Evolutionary conservation across 2,113 vertebrate species (phyloP).

Genomic region (Ctenomys sociabilis): DNA sequence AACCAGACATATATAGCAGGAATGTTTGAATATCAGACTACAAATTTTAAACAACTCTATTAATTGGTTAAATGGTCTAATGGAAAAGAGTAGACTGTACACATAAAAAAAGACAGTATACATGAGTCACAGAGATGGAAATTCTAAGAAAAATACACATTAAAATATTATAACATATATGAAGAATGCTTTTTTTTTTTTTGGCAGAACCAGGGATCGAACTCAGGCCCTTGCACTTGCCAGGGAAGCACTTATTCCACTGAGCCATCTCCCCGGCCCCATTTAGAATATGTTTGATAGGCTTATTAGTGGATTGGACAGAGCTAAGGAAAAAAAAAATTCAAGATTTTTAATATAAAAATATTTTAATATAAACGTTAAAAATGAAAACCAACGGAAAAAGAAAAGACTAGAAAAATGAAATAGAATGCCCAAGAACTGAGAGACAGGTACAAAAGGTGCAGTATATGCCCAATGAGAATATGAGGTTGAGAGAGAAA

Average conservation of each 20-base stretch:
- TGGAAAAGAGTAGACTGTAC: background rate
- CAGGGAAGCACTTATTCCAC: too few species aligned
- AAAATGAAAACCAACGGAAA: too few species aligned
- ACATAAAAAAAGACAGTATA: background rate
- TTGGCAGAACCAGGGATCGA: too few species aligned
- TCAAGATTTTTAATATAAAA: background rate
- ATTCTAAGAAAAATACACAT: background rate
- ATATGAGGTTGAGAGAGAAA: background rate
- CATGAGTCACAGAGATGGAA: background rate
- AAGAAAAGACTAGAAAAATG: too few species aligned
- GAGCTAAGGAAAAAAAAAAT: background rate
- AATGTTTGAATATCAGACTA: slow-evolving; percentile 10
- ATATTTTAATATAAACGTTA: too few species aligned
- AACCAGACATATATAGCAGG: background rate
- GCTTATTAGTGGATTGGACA: background rate
- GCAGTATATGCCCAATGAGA: background rate
- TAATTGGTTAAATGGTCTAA: background rate
- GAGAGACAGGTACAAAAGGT: background rate
- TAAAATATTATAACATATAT: background rate
- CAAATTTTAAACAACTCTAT: slow-evolving; percentile 7
- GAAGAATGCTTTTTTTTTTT: background rate
- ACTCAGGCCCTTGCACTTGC: too few species aligned
- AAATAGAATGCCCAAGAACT: too few species aligned
- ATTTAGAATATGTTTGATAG: too few species aligned
- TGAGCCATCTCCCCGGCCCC: too few species aligned